Percentiles rank a stretch among this genome's conserved stretches.
phyloP scores from a whole-genome alignment of 1,140 invertebrate genomes.

The Microplitis demolitor region DNA sequence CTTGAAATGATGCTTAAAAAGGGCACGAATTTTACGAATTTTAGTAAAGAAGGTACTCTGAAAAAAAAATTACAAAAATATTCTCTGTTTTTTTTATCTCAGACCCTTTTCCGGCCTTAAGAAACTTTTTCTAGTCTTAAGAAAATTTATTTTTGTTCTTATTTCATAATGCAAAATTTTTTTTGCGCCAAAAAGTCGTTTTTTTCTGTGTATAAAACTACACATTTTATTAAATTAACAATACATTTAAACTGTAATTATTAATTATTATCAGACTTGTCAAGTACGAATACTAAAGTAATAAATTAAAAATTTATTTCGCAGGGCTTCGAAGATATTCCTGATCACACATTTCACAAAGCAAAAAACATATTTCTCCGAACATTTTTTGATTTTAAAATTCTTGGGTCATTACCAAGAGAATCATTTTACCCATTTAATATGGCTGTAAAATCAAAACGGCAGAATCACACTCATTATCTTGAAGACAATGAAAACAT shows the following conservation, averaged over 20 bases:
- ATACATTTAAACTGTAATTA: not conserved
- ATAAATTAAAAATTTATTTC: conserved; percentile 8
- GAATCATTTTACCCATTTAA: conserved; percentile 37
- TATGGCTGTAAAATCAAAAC: not conserved
- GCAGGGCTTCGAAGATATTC: conserved; percentile 26
- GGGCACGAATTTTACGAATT: too few relatives aligned
- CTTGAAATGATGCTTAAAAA: too few relatives aligned
- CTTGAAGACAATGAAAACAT: conserved; percentile 16
- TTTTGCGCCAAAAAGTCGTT: too few relatives aligned
- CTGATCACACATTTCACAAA: conserved; percentile 9
- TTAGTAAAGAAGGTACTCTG: too few relatives aligned
- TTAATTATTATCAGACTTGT: not conserved
- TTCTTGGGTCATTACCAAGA: conserved; percentile 40
- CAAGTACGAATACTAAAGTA: not conserved
- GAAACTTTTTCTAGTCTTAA: too few relatives aligned
- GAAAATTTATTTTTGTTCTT: too few relatives aligned
- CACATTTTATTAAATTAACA: too few relatives aligned
- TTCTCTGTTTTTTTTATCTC: too few relatives aligned
- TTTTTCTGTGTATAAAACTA: too few relatives aligned
- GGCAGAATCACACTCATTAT: not conserved
- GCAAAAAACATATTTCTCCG: conserved; percentile 36
- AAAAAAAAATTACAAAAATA: too few relatives aligned
- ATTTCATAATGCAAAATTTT: too few relatives aligned
- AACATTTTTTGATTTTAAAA: conserved; percentile 41
- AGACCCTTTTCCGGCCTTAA: too few relatives aligned